A percentile compares a stretch with the other conserved stretches of the same genome.
Conservation (phyloP, 2,113 vertebrate species). For the Petrocephalus zakoni region DNA sequence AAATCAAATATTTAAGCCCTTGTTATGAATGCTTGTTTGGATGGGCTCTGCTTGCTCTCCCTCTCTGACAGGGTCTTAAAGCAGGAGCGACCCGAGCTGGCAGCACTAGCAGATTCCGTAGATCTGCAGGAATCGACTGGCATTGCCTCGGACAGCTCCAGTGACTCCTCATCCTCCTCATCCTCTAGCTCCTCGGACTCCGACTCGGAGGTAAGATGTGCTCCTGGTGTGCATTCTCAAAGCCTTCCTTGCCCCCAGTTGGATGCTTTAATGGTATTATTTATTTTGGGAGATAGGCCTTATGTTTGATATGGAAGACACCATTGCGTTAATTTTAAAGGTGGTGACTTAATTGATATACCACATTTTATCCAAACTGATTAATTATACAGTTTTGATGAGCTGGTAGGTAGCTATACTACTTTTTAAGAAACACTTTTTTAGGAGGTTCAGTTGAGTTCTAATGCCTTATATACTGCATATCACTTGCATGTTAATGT, state of each 20-base stretch:
- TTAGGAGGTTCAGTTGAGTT: neutral
- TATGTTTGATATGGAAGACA: neutral
- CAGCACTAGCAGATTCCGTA: constrained; percentile 83
- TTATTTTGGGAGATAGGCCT: neutral
- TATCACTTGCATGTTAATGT: neutral
- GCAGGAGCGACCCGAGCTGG: constrained; percentile 87
- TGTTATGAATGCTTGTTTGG: neutral
- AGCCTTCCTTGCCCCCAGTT: neutral
- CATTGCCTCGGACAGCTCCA: constrained; percentile 94
- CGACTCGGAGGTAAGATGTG: constrained; percentile 74
- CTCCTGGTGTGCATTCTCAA: neutral
- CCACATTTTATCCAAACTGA: neutral
- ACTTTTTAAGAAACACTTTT: neutral
- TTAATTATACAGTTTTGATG: neutral
- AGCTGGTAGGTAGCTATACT: neutral
- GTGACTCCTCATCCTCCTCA: constrained; percentile 93
- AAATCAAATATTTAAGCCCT: neutral
- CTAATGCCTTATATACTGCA: neutral
- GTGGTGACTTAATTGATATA: neutral
- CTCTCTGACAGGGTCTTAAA: constrained; percentile 64
- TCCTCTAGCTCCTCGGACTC: constrained; percentile 91
- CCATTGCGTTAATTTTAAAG: neutral
- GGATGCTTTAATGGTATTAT: neutral
- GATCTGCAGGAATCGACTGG: constrained; percentile 95
- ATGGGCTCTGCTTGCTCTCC: neutral